Conservation (phyloP, 2,888 invertebrate genomes). For the Eupithecia centaureata region DNA sequence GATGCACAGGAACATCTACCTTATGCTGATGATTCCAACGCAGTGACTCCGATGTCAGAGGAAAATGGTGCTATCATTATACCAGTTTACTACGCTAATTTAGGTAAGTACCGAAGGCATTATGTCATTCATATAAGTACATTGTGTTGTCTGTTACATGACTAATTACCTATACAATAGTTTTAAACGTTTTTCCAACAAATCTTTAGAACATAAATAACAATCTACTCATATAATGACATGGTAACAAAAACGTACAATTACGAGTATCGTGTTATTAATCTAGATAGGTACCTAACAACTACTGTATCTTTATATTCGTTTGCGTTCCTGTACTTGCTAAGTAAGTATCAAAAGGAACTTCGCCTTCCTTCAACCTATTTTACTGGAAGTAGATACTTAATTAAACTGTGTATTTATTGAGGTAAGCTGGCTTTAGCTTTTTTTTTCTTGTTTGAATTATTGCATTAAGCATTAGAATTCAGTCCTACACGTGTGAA, state of each 20-base stretch:
- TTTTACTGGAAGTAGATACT: neutral
- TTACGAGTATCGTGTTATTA: too few species aligned
- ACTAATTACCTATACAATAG: neutral
- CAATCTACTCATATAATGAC: neutral
- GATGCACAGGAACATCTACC: constrained; percentile 98
- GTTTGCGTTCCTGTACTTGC: neutral
- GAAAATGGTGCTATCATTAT: constrained; percentile 98
- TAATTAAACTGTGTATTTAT: neutral
- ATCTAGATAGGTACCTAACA: too few species aligned
- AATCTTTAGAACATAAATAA: neutral
- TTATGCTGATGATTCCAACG: constrained; percentile 98
- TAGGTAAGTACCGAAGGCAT: constrained; percentile 82
- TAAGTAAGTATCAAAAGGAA: too few species aligned
- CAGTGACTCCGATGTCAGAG: constrained; percentile 98
- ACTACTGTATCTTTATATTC: too few species aligned
- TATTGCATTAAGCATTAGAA: neutral
- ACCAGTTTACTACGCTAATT: constrained; percentile 94
- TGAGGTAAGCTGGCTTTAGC: neutral
- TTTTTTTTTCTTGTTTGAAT: neutral
- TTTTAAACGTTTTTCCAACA: neutral
- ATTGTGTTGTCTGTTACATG: neutral
- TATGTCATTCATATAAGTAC: constrained; percentile 3
- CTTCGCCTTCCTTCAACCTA: neutral
- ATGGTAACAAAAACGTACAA: too few species aligned
- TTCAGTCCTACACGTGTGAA: neutral